These are phyloP conservation scores for Xiphophorus birchmanni DNA, from an alignment of 2,797 vertebrate species.

Conservation along the genomic window DNA sequence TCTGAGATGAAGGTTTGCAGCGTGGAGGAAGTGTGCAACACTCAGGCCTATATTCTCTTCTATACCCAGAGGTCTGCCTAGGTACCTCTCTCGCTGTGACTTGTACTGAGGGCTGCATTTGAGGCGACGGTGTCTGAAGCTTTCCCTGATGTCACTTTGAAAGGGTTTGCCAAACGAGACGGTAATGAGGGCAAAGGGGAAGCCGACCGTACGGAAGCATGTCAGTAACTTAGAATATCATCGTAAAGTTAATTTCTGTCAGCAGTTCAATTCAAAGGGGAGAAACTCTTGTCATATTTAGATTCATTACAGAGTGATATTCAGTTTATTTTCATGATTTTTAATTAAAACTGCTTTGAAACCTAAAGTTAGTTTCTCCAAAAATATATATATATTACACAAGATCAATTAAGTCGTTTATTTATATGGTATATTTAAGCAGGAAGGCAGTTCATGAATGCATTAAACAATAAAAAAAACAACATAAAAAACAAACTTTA, in stretches of 20 bases:
- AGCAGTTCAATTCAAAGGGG: not conserved
- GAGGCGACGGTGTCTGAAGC: constrained; percentile 54
- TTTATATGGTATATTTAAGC: not conserved
- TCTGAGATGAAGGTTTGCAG: constrained; percentile 99
- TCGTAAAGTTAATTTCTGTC: not conserved
- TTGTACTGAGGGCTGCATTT: constrained; percentile 71
- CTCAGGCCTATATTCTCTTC: constrained; percentile 99
- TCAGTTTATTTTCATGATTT: not conserved
- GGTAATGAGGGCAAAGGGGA: constrained; percentile 38
- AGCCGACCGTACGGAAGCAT: not conserved
- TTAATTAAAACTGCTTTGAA: not conserved
- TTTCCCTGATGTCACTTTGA: constrained; percentile 54
- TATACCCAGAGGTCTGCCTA: constrained; percentile 96
- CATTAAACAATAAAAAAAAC: not conserved
- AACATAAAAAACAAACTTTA: not conserved
- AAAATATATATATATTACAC: not conserved
- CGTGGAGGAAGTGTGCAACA: constrained; percentile 99
- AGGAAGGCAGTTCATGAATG: not conserved
- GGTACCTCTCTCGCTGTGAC: constrained; percentile 80
- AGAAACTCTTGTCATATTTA: not conserved
- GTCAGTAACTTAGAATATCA: not conserved
- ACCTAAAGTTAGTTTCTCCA: not conserved
- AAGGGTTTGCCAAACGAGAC: constrained; percentile 40
- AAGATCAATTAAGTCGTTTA: not conserved
- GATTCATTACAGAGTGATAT: not conserved